Conservation (phyloP, 2,888 invertebrate species). For the Trisateles emortualis region DNA sequence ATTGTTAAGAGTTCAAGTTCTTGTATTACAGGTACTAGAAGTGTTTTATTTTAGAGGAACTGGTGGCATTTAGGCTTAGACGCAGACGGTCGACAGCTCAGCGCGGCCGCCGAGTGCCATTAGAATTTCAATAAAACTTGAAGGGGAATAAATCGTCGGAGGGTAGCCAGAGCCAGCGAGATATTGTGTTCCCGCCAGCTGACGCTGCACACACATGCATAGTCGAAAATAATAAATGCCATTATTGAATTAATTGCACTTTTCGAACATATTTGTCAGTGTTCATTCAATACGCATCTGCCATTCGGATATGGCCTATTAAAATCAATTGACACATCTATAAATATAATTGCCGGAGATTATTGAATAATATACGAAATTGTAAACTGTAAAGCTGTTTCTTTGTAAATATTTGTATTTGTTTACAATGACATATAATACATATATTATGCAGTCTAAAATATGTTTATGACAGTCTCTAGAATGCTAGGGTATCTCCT, state of each 20-base stretch:
- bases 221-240: conserved; percentile 50
- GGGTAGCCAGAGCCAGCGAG: conserved; percentile 45
- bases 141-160: conserved; percentile 73
- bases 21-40: conserved; percentile 43
- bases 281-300: conserved; percentile 50
- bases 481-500: background rate
- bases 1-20: conserved; percentile 27
- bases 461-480: conserved; percentile 12
- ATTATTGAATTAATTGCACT: conserved; percentile 49
- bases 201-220: conserved; percentile 48
- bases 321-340: conserved; percentile 49
- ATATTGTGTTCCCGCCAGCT: conserved; percentile 69
- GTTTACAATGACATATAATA: conserved; percentile 23
- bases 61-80: conserved; percentile 32
- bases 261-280: conserved; percentile 40
- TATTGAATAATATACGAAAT: conserved; percentile 42
- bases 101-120: conserved; percentile 57
- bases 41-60: conserved; percentile 53
- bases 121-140: conserved; percentile 79
- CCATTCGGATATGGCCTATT: conserved; percentile 48
- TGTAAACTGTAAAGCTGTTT: conserved; percentile 12
- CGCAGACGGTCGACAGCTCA: conserved; percentile 12
- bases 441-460: conserved; percentile 16
- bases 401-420: conserved; percentile 18
- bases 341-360: conserved; percentile 44